Evolutionary conservation across 2,113 vertebrate species (phyloP).

Genomic region (Ifrita kowaldi): DNA sequence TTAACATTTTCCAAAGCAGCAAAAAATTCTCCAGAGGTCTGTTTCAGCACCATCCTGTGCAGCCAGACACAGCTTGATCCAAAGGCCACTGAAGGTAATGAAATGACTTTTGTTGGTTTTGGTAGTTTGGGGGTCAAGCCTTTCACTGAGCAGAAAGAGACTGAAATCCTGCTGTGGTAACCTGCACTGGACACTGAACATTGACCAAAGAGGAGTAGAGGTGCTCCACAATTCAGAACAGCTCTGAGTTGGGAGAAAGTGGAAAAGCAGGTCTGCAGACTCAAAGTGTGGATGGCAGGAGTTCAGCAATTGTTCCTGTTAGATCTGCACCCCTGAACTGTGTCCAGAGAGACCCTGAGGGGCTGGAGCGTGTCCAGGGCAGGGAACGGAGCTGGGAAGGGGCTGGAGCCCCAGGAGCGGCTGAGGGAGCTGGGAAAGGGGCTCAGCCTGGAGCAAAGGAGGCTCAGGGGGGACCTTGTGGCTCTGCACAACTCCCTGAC

Average conservation of each 20-base stretch:
- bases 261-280: neutral
- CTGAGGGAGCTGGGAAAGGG: neutral
- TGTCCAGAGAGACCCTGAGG: neutral
- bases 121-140: neutral
- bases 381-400: neutral
- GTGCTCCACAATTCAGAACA: neutral
- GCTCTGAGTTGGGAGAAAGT: neutral
- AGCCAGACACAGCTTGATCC: neutral
- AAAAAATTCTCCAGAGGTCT: neutral
- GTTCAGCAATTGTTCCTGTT: neutral
- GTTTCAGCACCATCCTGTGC: neutral
- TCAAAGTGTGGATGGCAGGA: neutral
- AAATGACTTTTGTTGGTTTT: neutral
- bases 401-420: neutral
- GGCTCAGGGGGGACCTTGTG: neutral
- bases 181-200: neutral
- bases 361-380: neutral
- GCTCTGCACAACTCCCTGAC: neutral
- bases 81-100: slow-evolving; percentile 6
- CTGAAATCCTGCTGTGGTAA: neutral
- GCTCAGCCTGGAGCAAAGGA: neutral
- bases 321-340: neutral
- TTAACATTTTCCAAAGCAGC: neutral
- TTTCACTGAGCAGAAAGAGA: neutral
- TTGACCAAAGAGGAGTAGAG: neutral